These are phyloP conservation scores for Bagarius yarrelli DNA, from an alignment of 2,113 vertebrate genomes.

Conservation along the genomic window DNA sequence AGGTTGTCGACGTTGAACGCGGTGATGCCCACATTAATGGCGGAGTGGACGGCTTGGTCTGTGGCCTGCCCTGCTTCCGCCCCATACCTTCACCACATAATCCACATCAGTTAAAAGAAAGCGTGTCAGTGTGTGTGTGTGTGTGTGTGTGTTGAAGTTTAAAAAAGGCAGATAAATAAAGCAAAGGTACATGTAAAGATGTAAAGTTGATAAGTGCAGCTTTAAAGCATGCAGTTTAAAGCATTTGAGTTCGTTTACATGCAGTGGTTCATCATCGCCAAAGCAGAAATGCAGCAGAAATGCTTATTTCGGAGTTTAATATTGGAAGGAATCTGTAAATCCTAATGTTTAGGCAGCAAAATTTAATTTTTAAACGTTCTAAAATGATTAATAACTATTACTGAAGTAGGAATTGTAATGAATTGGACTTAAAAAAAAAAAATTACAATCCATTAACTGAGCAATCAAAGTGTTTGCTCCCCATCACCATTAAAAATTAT, in stretches of 20 bases:
- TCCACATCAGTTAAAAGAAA: slow-evolving; percentile 46
- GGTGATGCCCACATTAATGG: slow-evolving; percentile 89
- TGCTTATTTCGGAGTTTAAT: neutral
- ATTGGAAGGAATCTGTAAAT: neutral
- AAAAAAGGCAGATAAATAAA: slow-evolving; percentile 6
- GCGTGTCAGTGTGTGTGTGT: slow-evolving; percentile 2
- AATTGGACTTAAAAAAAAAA: neutral
- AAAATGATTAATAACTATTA: neutral
- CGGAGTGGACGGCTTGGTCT: slow-evolving; percentile 87
- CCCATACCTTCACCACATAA: slow-evolving; percentile 81
- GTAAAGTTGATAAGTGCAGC: neutral
- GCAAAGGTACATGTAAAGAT: neutral
- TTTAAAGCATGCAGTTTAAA: slow-evolving; percentile 21
- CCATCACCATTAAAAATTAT: neutral
- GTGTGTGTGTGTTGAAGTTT: slow-evolving; percentile 13
- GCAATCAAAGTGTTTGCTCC: slow-evolving; percentile 9
- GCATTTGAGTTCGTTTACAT: slow-evolving; percentile 46
- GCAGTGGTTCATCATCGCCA: slow-evolving; percentile 29
- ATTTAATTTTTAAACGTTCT: neutral
- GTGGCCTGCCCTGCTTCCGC: slow-evolving; percentile 87
- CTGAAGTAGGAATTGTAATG: neutral
- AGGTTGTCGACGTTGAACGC: slow-evolving; percentile 94
- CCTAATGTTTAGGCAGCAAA: neutral
- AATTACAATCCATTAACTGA: slow-evolving; percentile 6
- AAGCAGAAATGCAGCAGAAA: neutral